phyloP scores from a whole-genome alignment of 2,113 vertebrate genomes.

The Carassius carassius region DNA sequence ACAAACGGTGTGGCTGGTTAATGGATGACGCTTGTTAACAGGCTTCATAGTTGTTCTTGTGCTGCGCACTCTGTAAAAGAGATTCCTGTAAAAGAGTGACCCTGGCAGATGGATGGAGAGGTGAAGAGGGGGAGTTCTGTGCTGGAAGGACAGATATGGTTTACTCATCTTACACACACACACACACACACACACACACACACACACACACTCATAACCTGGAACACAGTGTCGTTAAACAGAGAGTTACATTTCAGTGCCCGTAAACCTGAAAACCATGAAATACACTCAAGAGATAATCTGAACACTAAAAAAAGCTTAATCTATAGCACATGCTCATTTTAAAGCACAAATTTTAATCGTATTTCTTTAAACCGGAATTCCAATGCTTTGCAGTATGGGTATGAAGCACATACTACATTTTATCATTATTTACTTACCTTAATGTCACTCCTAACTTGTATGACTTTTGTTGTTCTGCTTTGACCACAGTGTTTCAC shows the following conservation, averaged over 20 bases:
- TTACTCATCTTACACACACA: conserved; percentile 60
- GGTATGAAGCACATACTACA: not conserved
- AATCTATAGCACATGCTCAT: not conserved
- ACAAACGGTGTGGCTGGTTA: conserved; percentile 3
- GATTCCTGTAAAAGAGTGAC: conserved; percentile 59
- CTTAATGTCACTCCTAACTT: not conserved
- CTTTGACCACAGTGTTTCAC: not conserved
- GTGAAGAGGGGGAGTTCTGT: conserved; percentile 42
- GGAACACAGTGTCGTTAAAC: conserved; percentile 33
- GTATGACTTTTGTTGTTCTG: not conserved
- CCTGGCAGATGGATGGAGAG: conserved; percentile 66
- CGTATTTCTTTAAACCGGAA: not conserved
- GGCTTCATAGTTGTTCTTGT: conserved; percentile 18
- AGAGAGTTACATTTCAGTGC: conserved; percentile 19
- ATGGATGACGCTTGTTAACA: conserved; percentile 1
- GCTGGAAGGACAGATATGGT: conserved; percentile 67
- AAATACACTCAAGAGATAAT: conserved; percentile 6
- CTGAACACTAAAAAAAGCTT: not conserved
- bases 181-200: not conserved
- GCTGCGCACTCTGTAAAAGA: conserved; percentile 38
- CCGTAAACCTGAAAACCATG: conserved; percentile 17
- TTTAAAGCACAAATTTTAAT: not conserved
- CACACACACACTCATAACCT: conserved; percentile 34
- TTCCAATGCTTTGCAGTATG: not conserved
- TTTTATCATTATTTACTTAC: not conserved